Conservation (phyloP, 2,888 invertebrate species). For the Platypus cylindrus region DNA sequence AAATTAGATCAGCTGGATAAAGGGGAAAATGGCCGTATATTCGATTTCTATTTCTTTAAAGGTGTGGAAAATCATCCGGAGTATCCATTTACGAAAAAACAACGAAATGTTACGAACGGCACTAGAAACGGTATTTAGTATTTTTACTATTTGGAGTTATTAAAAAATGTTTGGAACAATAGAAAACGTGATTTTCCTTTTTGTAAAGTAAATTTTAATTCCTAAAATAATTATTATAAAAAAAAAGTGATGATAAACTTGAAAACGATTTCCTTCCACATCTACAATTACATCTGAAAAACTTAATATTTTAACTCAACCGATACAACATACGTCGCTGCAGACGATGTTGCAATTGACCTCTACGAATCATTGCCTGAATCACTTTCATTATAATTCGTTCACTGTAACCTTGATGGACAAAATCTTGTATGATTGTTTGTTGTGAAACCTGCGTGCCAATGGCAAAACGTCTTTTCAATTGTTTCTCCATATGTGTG, state of each 20-base stretch:
- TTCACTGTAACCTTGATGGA: constrained; percentile 76
- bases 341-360: constrained; percentile 90
- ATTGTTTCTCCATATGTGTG: constrained; percentile 80
- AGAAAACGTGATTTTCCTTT: too few relatives aligned
- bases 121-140: too few relatives aligned
- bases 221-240: too few relatives aligned
- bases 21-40: constrained; percentile 51
- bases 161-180: too few relatives aligned
- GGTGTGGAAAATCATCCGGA: constrained; percentile 57
- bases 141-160: too few relatives aligned
- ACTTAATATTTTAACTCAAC: constrained; percentile 53
- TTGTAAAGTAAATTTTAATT: too few relatives aligned
- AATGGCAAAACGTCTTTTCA: constrained; percentile 86
- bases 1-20: constrained; percentile 45
- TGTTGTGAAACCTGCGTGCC: constrained; percentile 96
- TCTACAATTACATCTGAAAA: too few relatives aligned
- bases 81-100: constrained; percentile 45
- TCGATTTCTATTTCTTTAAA: constrained; percentile 53
- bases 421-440: constrained; percentile 80
- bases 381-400: constrained; percentile 81
- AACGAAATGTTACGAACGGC: too few relatives aligned
- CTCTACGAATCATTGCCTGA: constrained; percentile 85
- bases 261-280: too few relatives aligned
- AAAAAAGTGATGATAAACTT: too few relatives aligned
- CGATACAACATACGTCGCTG: constrained; percentile 95